Evolutionary conservation across 2,113 vertebrate species (phyloP).

Genomic region (Antechinus stuartii): DNA sequence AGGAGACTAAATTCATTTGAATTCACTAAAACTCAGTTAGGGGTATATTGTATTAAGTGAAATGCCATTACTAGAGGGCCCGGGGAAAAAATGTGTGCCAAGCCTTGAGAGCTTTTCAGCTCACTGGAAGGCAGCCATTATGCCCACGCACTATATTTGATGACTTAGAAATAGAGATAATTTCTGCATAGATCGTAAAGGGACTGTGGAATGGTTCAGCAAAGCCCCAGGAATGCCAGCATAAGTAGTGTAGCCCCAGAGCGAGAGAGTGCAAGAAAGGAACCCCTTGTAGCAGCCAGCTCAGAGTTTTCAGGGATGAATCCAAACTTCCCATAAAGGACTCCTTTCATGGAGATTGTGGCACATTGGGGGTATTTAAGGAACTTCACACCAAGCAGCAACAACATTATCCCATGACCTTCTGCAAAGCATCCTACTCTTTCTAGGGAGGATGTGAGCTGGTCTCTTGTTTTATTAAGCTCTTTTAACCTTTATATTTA

Average conservation of each 20-base stretch:
- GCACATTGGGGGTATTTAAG: background rate
- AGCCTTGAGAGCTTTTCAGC: conserved; percentile 76
- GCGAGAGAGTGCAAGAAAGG: conserved; percentile 45
- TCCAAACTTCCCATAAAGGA: conserved; percentile 48
- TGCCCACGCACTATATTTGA: conserved; percentile 54
- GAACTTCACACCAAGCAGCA: conserved; percentile 5
- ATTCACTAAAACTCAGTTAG: conserved; percentile 76
- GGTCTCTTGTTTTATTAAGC: conserved; percentile 27
- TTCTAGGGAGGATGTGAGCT: conserved; percentile 11
- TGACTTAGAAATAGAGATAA: conserved; percentile 70
- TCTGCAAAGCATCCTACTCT: conserved; percentile 36
- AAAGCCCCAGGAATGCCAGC: conserved; percentile 58
- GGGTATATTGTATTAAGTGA: conserved; percentile 71
- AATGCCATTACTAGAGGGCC: conserved; percentile 71
- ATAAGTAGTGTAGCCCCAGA: conserved; percentile 50
- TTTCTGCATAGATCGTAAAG: conserved; percentile 78
- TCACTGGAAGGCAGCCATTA: conserved; percentile 66
- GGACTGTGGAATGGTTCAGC: conserved; percentile 72
- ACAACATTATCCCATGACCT: background rate
- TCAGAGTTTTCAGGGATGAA: background rate
- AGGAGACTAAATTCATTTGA: conserved; percentile 68
- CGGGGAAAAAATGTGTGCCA: conserved; percentile 67
- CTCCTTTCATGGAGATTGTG: conserved; percentile 6
- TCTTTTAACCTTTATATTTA: conserved; percentile 35
- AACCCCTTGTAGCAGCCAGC: conserved; percentile 20